Evolutionary conservation across 2,888 invertebrate species (phyloP).

Genomic region (Odontocerum albicorne): DNA sequence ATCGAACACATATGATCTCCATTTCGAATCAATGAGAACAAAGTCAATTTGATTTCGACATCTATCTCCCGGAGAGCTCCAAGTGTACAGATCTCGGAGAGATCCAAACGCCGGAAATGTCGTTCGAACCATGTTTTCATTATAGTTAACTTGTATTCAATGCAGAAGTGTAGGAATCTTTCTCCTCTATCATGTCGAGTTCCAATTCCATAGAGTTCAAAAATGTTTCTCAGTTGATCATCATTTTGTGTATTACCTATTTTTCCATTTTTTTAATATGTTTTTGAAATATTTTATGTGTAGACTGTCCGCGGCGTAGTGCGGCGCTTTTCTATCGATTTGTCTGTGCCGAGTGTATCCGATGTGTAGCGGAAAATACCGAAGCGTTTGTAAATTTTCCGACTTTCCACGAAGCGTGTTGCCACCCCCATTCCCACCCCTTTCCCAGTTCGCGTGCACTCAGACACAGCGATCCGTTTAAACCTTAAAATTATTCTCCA

Average conservation of each 20-base stretch:
- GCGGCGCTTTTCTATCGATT: conserved; percentile 37
- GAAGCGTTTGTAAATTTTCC: conserved; percentile 9
- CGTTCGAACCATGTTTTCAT: too few species aligned
- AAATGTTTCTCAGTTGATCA: too few species aligned
- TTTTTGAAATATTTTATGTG: too few species aligned
- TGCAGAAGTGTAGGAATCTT: too few species aligned
- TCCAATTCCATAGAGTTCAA: too few species aligned
- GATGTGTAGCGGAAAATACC: conserved; percentile 17
- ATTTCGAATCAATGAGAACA: too few species aligned
- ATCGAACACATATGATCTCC: too few species aligned
- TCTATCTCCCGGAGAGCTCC: not conserved
- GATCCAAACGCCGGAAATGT: not conserved
- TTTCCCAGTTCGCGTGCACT: conserved; percentile 8
- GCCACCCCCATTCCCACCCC: conserved; percentile 14
- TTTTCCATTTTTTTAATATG: not conserved
- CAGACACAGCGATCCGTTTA: conserved; percentile 5
- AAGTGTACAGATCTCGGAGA: not conserved
- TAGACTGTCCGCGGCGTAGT: conserved; percentile 30
- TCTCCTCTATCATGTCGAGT: too few species aligned
- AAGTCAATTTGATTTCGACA: too few species aligned
- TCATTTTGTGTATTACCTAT: too few species aligned
- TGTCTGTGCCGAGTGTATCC: conserved; percentile 14
- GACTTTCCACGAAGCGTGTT: conserved; percentile 22
- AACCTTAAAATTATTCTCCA: conserved; percentile 8
- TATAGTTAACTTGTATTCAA: too few species aligned